Evolutionary conservation across 2,888 invertebrate genomes (phyloP), one percentile per base, ranked within the genome.

Genomic region (Zeuzera pyrina): DNA sequence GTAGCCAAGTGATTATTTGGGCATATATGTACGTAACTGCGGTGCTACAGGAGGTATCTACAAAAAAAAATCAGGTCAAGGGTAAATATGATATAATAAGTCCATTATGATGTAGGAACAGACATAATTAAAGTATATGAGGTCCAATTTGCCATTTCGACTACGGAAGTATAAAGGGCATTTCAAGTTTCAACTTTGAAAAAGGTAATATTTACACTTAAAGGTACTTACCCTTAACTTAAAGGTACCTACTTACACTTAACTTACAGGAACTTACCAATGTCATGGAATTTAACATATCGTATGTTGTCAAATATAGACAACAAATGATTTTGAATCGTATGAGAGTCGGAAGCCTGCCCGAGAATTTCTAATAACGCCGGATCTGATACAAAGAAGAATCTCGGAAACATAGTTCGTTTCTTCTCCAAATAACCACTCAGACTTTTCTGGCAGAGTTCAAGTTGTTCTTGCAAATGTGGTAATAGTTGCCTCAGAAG

Each of bases 291-390:
- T 57, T 92, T 93, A 0, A 98, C 96, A 58, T 91, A 93, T 53
- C 92, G 86, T 1, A 94, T 97, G 59, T 98, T 98, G 62, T 98
- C 98, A 71, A 98, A 98, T 52, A 98, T 97, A 0, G 95, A 96
- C 1, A 98, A 73, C 15, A 98, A 79, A 73, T 98, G 98, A 58
- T 95, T 94, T 72, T 98, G 97, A 57, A 96, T 96, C 0, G 96
- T 95, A 52, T 96, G 95, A 0, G 95, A 95, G 66, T 96, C 95
- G 0, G 95, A 95, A 0, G 96, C 95, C 73, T 95, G 95, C 0
- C 95, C 95, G 6, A 96, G 84, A 50, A 96, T 95, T 68, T 96
- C 96, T 33, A 96, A 68, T 22, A 96, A 68, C 1, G 95, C 95
- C 1, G 96, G 96, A 77, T 96, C 96, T 0, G 95, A 96, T 0